Evolutionary conservation across 2,797 vertebrate species (phyloP).

Genomic region (Gymnothorax reevesii): DNA sequence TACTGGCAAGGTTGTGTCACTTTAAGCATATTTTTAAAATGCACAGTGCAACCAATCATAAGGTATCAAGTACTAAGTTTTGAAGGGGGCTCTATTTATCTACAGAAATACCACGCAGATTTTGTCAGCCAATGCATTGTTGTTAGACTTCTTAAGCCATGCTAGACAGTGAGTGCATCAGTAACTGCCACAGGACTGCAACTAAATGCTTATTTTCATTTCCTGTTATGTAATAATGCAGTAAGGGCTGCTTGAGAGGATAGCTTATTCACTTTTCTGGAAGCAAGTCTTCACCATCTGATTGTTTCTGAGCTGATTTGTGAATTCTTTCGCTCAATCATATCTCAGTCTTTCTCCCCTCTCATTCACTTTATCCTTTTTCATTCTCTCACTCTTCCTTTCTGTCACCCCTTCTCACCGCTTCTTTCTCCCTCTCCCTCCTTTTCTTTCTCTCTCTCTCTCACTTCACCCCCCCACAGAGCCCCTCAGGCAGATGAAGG

Average conservation of each 20-base stretch:
- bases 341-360: not conserved
- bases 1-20: too few species aligned
- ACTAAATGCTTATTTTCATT: conserved; percentile 1
- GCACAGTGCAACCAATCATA: not conserved
- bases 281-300: not conserved
- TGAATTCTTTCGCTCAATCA: not conserved
- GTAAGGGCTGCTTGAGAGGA: not conserved
- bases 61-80: not conserved
- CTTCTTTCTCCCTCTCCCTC: not conserved
- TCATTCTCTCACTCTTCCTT: not conserved
- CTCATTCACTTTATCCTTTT: not conserved
- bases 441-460: conserved; percentile 8
- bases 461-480: conserved; percentile 34
- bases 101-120: not conserved
- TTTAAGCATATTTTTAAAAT: too few species aligned
- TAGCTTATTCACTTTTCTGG: not conserved
- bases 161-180: not conserved
- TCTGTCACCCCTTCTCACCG: not conserved
- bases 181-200: not conserved
- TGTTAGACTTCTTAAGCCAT: not conserved
- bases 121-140: not conserved
- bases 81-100: not conserved
- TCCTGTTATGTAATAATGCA: not conserved
- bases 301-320: not conserved
- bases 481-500: conserved; percentile 30